phyloP scores from a whole-genome alignment of 2,797 vertebrate species.

The Acipenser oxyrinchus region DNA sequence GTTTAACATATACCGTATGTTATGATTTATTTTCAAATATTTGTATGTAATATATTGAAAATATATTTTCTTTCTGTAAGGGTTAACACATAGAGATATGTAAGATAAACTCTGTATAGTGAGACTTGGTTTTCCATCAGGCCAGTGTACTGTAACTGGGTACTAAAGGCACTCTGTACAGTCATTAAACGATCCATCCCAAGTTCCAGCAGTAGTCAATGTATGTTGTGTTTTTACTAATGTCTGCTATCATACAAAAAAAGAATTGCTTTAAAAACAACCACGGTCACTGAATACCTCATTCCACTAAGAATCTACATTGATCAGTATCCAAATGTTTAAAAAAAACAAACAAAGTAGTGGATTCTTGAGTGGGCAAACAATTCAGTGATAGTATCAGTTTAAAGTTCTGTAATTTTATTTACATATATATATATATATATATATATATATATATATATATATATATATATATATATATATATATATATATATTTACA shows the following conservation, averaged over 20 bases:
- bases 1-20: too few relatives aligned
- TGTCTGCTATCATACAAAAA: conserved; percentile 45
- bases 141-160: neutral
- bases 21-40: too few relatives aligned
- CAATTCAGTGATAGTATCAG: conserved; percentile 55
- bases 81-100: too few relatives aligned
- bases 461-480: conserved; percentile 45
- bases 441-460: neutral
- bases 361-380: conserved; percentile 59
- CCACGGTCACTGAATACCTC: conserved; percentile 71
- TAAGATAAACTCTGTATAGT: too few relatives aligned
- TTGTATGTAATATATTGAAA: too few relatives aligned
- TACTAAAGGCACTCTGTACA: conserved; percentile 6
- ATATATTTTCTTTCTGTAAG: too few relatives aligned
- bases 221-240: conserved; percentile 46
- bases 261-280: conserved; percentile 59
- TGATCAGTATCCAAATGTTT: conserved; percentile 53
- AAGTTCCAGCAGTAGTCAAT: conserved; percentile 5
- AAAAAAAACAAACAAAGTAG: conserved; percentile 39
- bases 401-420: conserved; percentile 41
- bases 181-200: conserved; percentile 5
- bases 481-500: conserved; percentile 57
- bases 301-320: conserved; percentile 58
- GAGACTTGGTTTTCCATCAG: too few relatives aligned
- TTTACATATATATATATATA: neutral